Evolutionary conservation across 37 sponge, comb jelly and placozoan genomes (phyloP).

Genomic region (Amphimedon queenslandica): DNA sequence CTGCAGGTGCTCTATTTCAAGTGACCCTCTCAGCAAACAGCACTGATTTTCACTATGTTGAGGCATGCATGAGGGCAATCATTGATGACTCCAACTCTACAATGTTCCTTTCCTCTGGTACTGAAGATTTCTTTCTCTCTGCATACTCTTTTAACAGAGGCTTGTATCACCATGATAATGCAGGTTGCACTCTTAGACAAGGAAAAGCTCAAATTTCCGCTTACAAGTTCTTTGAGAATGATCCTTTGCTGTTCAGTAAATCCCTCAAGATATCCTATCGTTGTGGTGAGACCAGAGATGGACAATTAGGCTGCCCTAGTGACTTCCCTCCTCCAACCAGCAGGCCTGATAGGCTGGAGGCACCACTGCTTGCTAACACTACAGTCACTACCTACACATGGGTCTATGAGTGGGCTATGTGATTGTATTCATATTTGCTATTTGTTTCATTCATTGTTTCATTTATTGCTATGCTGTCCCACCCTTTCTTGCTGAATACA

Average conservation of each 20-base stretch:
- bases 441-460: no score
- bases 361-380: conserved; percentile 13
- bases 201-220: conserved; percentile 41
- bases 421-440: no score
- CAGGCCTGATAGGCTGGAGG: not conserved
- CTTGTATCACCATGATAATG: conserved; percentile 47
- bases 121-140: no score
- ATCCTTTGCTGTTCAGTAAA: conserved; percentile 61
- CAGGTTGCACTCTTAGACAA: conserved; percentile 49
- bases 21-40: conserved; percentile 57
- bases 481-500: no score
- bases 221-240: no score
- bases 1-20: conserved; percentile 58
- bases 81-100: conserved; percentile 36
- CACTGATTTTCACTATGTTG: no score
- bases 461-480: no score
- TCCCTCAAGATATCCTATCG: conserved; percentile 63
- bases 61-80: conserved; percentile 56
- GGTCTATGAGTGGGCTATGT: conserved; percentile 55
- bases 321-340: no score
- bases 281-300: conserved; percentile 52
- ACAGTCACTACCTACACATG: no score
- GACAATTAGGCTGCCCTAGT: conserved; percentile 47
- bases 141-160: conserved; percentile 74
- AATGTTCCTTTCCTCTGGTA: conserved; percentile 69